Base-by-base conservation (phyloP, 2,888 invertebrate genomes). In the Tuta absoluta region DNA sequence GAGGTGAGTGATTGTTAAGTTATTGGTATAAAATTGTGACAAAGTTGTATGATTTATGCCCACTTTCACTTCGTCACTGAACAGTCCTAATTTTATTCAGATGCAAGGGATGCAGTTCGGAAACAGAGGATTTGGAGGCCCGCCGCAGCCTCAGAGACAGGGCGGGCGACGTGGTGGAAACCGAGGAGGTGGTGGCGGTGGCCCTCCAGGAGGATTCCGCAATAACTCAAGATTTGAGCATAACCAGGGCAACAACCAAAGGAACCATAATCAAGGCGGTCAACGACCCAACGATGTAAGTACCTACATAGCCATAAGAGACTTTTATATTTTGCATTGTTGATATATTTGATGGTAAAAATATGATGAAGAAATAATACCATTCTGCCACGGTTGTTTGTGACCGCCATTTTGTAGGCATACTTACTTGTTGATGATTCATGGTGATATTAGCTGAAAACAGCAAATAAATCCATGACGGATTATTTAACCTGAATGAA, bases 71-170 rank as follows among this genome's bases (percentile, higher is more conserved):
- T 49, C n/a, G 24, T 58, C 62, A 45, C 57, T 58, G 62, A 28
- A 17, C 62, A 33, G 51, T 60, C 12, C 67, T 73, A 37, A 65
- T 72, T 70, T 53, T 71, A 85, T 87, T 86, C 85, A 89, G 82
- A 86, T 86, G 84, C 86, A 90, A 73, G 85, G 82, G 64, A 89
- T 90, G 89, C 82, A 87, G 71, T 91, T 80, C 67, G 87, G 86
- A n/a, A 84, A 87, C 1, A 79, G 91, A 75, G 91, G 91, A n/a
- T 91, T 86, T 73, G 91, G 91, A 24, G 91, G 91, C 5, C 88
- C 89, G 28, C 91, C 91, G 7, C 91, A 91, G 68, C 91, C 91
- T 0, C 91, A 91, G 71, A 82, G 91, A 58, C 89, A 86, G 68
- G 87, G 87, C 62, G 81, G 82, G 48, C 86, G 90, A 38, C 85